Evolutionary conservation across 1,140 invertebrate species (phyloP).

Genomic region (Ceratitis capitata): DNA sequence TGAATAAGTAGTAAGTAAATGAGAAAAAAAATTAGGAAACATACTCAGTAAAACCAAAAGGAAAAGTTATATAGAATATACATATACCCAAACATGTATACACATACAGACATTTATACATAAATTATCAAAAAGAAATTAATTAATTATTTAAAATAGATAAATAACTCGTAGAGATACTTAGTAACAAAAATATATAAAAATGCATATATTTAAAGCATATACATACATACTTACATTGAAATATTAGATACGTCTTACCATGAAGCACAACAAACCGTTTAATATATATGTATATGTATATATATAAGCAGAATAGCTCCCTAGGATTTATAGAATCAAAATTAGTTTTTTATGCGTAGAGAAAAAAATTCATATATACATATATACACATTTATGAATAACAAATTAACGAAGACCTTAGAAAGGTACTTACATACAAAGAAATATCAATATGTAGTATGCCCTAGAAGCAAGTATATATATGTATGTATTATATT

Average conservation of each 20-base stretch:
- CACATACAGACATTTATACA: not conserved
- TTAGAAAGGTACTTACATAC: not conserved
- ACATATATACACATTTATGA: constrained; percentile 38
- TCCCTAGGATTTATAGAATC: constrained; percentile 45
- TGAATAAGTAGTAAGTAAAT: not conserved
- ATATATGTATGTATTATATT: constrained; percentile 4
- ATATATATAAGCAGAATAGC: not conserved
- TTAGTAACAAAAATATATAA: not conserved
- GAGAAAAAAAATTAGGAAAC: too few species aligned
- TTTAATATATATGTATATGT: not conserved
- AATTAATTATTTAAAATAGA: too few species aligned
- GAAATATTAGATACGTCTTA: not conserved
- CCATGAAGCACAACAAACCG: not conserved
- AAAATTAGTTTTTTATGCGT: constrained; percentile 58
- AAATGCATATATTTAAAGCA: not conserved
- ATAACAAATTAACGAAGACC: not conserved
- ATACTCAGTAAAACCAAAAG: too few species aligned
- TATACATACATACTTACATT: not conserved
- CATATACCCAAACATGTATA: not conserved
- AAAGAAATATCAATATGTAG: not conserved
- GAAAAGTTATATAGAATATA: not conserved
- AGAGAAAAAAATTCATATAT: constrained; percentile 53
- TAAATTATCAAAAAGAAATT: not conserved
- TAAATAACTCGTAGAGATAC: too few species aligned
- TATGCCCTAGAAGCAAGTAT: not conserved